Percentiles rank a stretch among this genome's conserved stretches.
These are phyloP conservation scores for Brachyistius frenatus DNA, from an alignment of 2,113 vertebrate species.

Conservation along the genomic window DNA sequence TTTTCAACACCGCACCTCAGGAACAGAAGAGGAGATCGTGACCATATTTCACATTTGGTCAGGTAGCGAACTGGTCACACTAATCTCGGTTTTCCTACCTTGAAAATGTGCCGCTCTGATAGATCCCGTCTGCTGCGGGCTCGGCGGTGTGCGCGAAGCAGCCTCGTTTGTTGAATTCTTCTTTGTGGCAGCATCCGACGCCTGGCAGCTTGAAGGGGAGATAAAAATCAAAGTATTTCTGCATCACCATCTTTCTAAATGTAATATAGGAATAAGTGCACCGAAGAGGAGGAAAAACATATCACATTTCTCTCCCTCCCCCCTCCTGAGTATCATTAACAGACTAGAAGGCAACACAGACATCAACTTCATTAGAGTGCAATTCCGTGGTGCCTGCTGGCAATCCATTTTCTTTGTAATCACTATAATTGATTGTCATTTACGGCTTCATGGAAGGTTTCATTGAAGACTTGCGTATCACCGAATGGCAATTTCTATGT, in stretches of 20 bases:
- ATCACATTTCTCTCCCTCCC: not conserved
- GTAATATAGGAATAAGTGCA: not conserved
- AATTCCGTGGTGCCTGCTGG: not conserved
- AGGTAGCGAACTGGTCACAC: no score
- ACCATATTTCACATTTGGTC: no score
- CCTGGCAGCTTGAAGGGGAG: not conserved
- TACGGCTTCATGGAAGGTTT: not conserved
- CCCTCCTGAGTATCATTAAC: not conserved
- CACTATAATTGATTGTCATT: slow-evolving; percentile 1
- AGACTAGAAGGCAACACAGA: not conserved
- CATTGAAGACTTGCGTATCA: not conserved
- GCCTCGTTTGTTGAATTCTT: no score
- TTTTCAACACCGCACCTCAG: no score
- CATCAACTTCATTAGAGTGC: not conserved
- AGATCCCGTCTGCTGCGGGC: no score
- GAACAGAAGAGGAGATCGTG: no score
- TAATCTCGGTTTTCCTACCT: no score
- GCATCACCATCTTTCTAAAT: not conserved
- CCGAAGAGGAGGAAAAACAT: not conserved
- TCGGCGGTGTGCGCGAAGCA: no score
- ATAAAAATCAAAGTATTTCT: not conserved
- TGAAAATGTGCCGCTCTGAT: no score
- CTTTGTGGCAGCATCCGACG: no score
- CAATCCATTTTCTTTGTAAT: slow-evolving; percentile 12
- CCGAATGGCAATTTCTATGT: slow-evolving; percentile 9